A percentile compares a stretch with the other conserved stretches of the same genome.
phyloP scores from a whole-genome alignment of 2,888 invertebrate genomes.

The Tigriopus californicus region DNA sequence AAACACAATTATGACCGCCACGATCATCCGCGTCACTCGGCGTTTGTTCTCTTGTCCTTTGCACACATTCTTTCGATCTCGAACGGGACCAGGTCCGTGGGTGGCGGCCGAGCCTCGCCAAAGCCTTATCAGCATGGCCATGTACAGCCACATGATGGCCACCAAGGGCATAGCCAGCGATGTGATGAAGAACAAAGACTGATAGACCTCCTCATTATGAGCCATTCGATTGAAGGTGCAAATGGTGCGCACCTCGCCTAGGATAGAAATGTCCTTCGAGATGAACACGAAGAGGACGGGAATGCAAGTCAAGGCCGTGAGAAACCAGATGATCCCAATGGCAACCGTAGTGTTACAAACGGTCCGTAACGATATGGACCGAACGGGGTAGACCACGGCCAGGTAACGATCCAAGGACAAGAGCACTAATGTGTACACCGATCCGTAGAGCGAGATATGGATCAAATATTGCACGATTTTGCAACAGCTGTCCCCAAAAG shows the following conservation, averaged over 20 bases:
- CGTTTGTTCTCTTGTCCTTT: slow-evolving; percentile 49
- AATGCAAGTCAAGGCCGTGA: slow-evolving; percentile 23
- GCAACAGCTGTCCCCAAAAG: slow-evolving; percentile 62
- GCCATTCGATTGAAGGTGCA: slow-evolving; percentile 1
- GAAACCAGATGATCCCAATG: slow-evolving; percentile 27
- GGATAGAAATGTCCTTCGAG: not conserved
- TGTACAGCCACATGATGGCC: slow-evolving; percentile 66
- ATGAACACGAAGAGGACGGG: not conserved
- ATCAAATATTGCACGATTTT: not conserved
- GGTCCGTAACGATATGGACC: not conserved
- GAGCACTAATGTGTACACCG: not conserved
- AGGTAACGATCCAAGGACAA: slow-evolving; percentile 1
- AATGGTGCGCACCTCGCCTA: not conserved
- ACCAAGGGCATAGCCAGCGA: slow-evolving; percentile 73
- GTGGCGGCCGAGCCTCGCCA: slow-evolving; percentile 33
- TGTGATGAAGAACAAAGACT: slow-evolving; percentile 65
- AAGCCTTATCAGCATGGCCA: slow-evolving; percentile 67
- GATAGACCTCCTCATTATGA: slow-evolving; percentile 22
- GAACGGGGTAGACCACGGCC: slow-evolving; percentile 2
- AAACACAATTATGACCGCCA: slow-evolving; percentile 75
- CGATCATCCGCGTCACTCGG: slow-evolving; percentile 75
- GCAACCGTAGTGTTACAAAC: not conserved
- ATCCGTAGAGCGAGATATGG: not conserved
- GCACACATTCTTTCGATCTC: not conserved
- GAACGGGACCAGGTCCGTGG: slow-evolving; percentile 44